Percentiles rank a stretch among this genome's conserved stretches.
These are phyloP conservation scores for Aleiodes sp. DNA, from an alignment of 1,140 invertebrate species.

Conservation along the genomic window DNA sequence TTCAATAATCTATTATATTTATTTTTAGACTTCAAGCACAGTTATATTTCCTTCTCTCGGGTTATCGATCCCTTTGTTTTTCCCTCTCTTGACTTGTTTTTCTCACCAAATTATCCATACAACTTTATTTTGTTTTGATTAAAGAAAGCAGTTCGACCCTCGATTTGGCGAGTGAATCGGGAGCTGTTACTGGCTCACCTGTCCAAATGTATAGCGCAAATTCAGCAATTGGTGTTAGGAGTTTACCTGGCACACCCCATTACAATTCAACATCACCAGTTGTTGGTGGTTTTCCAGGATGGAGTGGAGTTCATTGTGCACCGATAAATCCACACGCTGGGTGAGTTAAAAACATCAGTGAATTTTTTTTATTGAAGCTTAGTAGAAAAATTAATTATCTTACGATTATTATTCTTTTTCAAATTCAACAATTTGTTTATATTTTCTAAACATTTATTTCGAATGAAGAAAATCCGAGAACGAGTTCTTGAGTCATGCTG, in stretches of 20 bases:
- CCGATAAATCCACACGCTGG: slow-evolving; percentile 47
- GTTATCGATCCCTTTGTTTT: background rate
- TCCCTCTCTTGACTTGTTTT: background rate
- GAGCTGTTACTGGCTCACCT: slow-evolving; percentile 52
- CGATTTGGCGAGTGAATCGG: slow-evolving; percentile 57
- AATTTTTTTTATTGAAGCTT: background rate
- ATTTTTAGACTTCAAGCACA: background rate
- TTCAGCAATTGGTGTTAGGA: slow-evolving; percentile 54
- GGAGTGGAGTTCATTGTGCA: slow-evolving; percentile 55
- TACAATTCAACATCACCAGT: slow-evolving; percentile 60
- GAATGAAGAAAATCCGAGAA: slow-evolving; percentile 57
- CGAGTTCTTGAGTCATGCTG: slow-evolving; percentile 61
- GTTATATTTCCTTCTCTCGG: background rate
- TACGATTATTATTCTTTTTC: background rate
- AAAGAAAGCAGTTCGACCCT: slow-evolving; percentile 47
- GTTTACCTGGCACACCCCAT: slow-evolving; percentile 59
- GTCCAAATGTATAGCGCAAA: slow-evolving; percentile 61
- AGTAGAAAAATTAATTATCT: too few species aligned
- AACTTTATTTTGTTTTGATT: slow-evolving; percentile 36
- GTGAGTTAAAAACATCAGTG: slow-evolving; percentile 41
- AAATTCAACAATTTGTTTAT: background rate
- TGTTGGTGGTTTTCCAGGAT: slow-evolving; percentile 52
- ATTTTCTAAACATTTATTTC: slow-evolving; percentile 27
- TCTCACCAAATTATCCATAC: background rate
- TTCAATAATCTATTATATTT: background rate